phyloP scores from a whole-genome alignment of 2,797 vertebrate genomes.

The Rhinophrynus dorsalis region DNA sequence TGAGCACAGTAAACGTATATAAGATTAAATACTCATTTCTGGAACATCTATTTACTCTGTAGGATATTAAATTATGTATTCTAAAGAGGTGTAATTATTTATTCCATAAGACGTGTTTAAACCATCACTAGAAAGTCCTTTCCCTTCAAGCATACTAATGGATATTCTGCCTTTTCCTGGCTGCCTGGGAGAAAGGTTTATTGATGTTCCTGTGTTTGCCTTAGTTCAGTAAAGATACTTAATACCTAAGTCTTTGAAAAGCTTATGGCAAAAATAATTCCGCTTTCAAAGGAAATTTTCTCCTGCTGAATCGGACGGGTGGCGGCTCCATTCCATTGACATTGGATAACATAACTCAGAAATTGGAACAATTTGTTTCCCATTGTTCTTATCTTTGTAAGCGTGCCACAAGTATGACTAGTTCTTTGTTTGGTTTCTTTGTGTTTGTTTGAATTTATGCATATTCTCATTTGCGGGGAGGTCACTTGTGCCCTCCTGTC shows the following conservation, averaged over 20 bases:
- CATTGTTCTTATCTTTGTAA: too few species aligned
- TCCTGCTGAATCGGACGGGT: too few species aligned
- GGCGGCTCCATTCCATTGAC: too few species aligned
- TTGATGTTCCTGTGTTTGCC: background rate
- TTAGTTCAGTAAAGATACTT: conserved; percentile 13
- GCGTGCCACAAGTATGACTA: too few species aligned
- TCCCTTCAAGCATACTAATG: background rate
- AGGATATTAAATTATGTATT: conserved; percentile 15
- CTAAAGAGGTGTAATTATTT: background rate
- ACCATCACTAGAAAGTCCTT: background rate
- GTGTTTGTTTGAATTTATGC: too few species aligned
- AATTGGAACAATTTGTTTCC: too few species aligned
- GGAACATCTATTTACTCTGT: conserved; percentile 5
- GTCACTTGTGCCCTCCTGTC: too few species aligned
- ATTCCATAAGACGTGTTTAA: background rate
- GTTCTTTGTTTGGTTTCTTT: too few species aligned
- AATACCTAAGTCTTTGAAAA: conserved; percentile 14
- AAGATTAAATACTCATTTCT: background rate
- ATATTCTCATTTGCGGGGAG: too few species aligned
- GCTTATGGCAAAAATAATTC: too few species aligned
- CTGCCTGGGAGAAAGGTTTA: background rate
- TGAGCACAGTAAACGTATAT: background rate
- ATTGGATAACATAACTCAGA: too few species aligned
- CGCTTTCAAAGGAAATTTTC: too few species aligned
- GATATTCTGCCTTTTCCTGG: background rate